A percentile compares a stretch with the other conserved stretches of the same genome.
Evolutionary conservation across 2,113 vertebrate genomes (phyloP).

Genomic region (Melierax canorus): DNA sequence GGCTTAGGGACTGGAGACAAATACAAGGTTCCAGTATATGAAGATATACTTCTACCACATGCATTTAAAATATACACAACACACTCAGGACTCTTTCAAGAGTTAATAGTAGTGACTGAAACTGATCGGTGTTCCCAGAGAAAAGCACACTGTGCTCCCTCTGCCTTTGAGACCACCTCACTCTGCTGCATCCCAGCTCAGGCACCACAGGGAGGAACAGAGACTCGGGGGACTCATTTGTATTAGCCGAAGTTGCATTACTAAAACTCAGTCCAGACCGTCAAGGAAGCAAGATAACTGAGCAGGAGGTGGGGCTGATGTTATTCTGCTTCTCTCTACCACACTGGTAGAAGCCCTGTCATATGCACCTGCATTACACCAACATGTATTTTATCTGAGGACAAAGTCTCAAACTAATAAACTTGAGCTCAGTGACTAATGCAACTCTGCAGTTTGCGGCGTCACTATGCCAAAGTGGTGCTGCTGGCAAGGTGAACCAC

Average conservation of each 20-base stretch:
- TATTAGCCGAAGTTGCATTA: background rate
- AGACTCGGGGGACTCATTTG: accelerated
- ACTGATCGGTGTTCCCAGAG: accelerated
- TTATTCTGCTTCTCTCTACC: background rate
- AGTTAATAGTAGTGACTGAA: background rate
- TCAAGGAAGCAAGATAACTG: background rate
- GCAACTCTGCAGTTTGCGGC: background rate
- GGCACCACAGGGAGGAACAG: background rate
- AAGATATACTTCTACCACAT: background rate
- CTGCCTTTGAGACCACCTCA: background rate
- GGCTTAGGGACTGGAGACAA: background rate
- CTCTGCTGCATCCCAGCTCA: background rate
- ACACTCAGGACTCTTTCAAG: background rate
- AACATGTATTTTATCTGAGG: accelerated
- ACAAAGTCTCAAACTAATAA: background rate
- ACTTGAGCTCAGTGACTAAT: background rate
- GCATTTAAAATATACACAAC: background rate
- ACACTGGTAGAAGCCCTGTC: background rate
- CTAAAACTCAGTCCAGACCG: background rate
- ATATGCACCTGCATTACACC: background rate
- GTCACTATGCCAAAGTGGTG: background rate
- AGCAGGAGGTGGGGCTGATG: background rate
- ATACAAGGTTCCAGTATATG: background rate
- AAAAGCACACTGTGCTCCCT: background rate
- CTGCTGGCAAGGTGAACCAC: background rate